These are phyloP conservation scores for Enteromius trimaculatus DNA, from an alignment of 2,797 vertebrate genomes.

Conservation along the genomic window DNA sequence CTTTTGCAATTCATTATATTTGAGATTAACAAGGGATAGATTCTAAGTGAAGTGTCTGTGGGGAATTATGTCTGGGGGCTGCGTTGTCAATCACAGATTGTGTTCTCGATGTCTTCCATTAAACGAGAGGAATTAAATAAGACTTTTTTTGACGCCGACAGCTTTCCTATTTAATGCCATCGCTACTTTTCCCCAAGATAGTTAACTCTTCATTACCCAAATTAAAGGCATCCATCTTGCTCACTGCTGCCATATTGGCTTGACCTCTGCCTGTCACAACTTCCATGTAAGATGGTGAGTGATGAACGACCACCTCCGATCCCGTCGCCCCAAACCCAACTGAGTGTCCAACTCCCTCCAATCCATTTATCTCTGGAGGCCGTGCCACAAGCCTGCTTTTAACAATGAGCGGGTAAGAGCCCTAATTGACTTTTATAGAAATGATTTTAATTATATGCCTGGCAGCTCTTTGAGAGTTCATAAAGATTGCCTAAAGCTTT, in stretches of 20 bases:
- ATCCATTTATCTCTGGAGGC: conserved; percentile 79
- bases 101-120: conserved; percentile 80
- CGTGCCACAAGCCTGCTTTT: conserved; percentile 73
- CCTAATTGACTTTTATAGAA: conserved; percentile 79
- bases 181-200: conserved; percentile 76
- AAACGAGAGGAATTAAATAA: conserved; percentile 82
- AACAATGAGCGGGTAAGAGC: conserved; percentile 69
- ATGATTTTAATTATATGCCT: conserved; percentile 82
- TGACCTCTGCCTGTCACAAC: conserved; percentile 86
- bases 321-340: conserved; percentile 80
- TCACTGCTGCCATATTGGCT: conserved; percentile 77
- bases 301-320: conserved; percentile 79
- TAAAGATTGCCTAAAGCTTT: conserved; percentile 71
- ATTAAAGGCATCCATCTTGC: conserved; percentile 84
- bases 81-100: conserved; percentile 83
- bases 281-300: conserved; percentile 77
- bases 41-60: conserved; percentile 80
- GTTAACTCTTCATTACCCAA: conserved; percentile 87
- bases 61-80: conserved; percentile 78
- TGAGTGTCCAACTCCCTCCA: conserved; percentile 74
- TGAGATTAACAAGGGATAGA: conserved; percentile 83
- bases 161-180: conserved; percentile 75
- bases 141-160: conserved; percentile 74
- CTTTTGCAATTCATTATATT: conserved; percentile 86
- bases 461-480: conserved; percentile 73